phyloP scores from a whole-genome alignment of 2,888 invertebrate genomes.

The Eilema griseolum region DNA sequence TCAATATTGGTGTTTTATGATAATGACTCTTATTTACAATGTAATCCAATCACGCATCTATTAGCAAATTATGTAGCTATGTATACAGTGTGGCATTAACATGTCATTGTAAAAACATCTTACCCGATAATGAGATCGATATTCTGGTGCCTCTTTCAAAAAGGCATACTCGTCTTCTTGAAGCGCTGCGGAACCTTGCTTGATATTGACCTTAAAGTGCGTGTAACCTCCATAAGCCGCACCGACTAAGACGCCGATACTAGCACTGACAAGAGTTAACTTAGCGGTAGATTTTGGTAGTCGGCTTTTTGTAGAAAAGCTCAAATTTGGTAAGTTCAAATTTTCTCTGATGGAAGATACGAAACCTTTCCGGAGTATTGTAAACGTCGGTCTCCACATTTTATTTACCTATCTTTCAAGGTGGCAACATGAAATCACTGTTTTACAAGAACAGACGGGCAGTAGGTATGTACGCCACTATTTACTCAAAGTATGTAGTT shows the following conservation, averaged over 20 bases:
- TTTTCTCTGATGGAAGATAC: constrained; percentile 71
- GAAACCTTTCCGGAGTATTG: constrained; percentile 69
- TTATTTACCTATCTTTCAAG: constrained; percentile 33
- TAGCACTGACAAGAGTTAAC: constrained; percentile 86
- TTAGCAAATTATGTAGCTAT: not conserved
- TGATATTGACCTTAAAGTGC: constrained; percentile 80
- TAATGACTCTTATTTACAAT: not conserved
- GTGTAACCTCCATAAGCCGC: constrained; percentile 86
- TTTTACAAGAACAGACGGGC: not conserved
- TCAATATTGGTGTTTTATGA: not conserved
- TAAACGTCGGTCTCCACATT: constrained; percentile 79
- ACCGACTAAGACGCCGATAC: constrained; percentile 86
- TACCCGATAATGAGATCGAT: constrained; percentile 85
- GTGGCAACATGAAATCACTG: not conserved
- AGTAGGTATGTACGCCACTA: not conserved
- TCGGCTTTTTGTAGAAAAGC: constrained; percentile 74
- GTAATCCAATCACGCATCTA: not conserved
- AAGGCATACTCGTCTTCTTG: constrained; percentile 78
- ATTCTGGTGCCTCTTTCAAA: constrained; percentile 79
- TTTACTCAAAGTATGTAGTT: not conserved
- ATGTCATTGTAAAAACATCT: constrained; percentile 32
- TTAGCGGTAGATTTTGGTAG: constrained; percentile 77
- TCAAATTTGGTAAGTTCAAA: constrained; percentile 60
- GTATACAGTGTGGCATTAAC: not conserved
- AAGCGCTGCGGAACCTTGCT: constrained; percentile 57